Evolutionary conservation across 2,113 vertebrate genomes (phyloP).

Genomic region (Formicarius rufipectus): DNA sequence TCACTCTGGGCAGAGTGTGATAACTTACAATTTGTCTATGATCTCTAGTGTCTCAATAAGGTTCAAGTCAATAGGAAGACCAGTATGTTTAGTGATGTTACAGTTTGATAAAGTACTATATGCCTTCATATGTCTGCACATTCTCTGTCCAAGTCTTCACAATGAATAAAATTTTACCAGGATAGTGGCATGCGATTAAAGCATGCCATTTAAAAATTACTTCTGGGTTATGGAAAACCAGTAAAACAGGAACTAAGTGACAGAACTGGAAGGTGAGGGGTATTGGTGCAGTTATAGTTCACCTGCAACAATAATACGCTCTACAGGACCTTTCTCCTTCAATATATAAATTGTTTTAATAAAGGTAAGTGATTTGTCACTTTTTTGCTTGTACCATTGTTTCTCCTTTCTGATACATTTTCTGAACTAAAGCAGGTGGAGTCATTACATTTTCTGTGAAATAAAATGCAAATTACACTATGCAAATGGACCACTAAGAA

Average conservation of each 20-base stretch:
- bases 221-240: background rate
- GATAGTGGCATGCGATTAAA: background rate
- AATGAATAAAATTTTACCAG: constrained; percentile 48
- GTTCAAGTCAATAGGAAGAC: constrained; percentile 10
- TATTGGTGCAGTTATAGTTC: background rate
- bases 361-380: background rate
- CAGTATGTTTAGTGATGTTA: background rate
- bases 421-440: constrained; percentile 61
- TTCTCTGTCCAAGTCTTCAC: constrained; percentile 51
- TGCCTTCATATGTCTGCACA: constrained; percentile 9
- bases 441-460: constrained; percentile 61
- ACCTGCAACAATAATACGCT: background rate
- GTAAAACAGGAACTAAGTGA: background rate
- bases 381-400: background rate
- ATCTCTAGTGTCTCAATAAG: constrained; percentile 9
- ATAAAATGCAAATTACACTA: constrained; percentile 70
- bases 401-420: background rate
- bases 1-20: background rate
- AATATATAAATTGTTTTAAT: background rate
- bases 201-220: constrained; percentile 46
- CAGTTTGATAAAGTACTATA: constrained; percentile 1
- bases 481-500: constrained; percentile 68
- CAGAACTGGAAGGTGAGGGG: background rate
- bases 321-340: background rate
- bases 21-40: constrained; percentile 13